phyloP scores from a whole-genome alignment of 2,113 vertebrate genomes.

The Malurus cyaneus region DNA sequence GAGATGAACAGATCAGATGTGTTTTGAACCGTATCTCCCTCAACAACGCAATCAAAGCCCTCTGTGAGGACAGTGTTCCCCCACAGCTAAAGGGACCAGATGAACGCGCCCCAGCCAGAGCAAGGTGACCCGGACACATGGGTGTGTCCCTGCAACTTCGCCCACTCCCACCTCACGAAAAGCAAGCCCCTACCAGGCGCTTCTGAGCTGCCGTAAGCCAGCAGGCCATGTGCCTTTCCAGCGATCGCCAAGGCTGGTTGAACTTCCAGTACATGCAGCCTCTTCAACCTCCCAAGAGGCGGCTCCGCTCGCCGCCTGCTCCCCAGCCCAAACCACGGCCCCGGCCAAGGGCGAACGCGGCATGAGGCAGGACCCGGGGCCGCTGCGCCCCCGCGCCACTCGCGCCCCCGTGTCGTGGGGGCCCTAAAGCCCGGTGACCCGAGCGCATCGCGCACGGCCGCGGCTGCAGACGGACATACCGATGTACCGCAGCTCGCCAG shows the following conservation, averaged over 20 bases:
- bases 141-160: neutral
- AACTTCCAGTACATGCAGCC: neutral
- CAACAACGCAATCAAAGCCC: fast-evolving
- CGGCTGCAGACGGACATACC: neutral
- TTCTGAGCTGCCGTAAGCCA: neutral
- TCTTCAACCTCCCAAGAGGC: neutral
- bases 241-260: too few species aligned
- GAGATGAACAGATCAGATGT: neutral
- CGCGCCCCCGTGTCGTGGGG: neutral
- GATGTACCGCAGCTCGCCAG: neutral
- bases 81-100: fast-evolving
- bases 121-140: fast-evolving
- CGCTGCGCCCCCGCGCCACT: too few species aligned
- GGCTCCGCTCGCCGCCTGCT: neutral
- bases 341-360: neutral
- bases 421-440: neutral
- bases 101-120: fast-evolving
- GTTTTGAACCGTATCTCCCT: neutral
- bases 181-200: too few species aligned
- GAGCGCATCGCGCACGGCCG: neutral
- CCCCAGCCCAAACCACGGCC: too few species aligned
- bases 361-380: too few species aligned
- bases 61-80: fast-evolving
- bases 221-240: neutral
- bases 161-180: neutral